phyloP scores from a whole-genome alignment of 2,888 invertebrate species.

The Agapostemon virescens region DNA sequence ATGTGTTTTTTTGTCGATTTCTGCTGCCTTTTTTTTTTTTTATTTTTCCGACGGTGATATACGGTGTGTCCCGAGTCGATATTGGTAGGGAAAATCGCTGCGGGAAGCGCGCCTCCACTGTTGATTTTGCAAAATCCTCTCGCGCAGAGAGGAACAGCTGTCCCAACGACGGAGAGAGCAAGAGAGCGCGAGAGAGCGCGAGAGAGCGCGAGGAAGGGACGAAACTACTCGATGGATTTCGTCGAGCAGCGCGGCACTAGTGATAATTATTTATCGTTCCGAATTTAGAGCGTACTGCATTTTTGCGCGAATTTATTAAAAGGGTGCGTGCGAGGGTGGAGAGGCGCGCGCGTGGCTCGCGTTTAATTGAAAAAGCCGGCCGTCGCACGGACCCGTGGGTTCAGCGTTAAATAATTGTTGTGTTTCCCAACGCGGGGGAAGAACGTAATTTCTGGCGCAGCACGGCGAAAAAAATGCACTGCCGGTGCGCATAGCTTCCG shows the following conservation, averaged over 20 bases:
- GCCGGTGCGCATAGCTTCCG: slow-evolving; percentile 21
- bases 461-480: slow-evolving; percentile 30
- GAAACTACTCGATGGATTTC: slow-evolving; percentile 23
- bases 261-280: slow-evolving; percentile 49
- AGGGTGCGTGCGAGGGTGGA: background rate
- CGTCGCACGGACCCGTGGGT: slow-evolving; percentile 5
- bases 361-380: slow-evolving; percentile 50
- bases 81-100: slow-evolving; percentile 38
- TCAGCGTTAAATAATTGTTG: slow-evolving; percentile 50
- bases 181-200: too few relatives aligned
- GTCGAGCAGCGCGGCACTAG: slow-evolving; percentile 19
- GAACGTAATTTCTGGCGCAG: slow-evolving; percentile 44
- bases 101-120: slow-evolving; percentile 2
- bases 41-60: slow-evolving; percentile 3
- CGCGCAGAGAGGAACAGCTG: slow-evolving; percentile 12
- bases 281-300: slow-evolving; percentile 40
- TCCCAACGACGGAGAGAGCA: background rate
- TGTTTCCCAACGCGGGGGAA: slow-evolving; percentile 42
- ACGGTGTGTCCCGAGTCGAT: slow-evolving; percentile 24
- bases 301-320: slow-evolving; percentile 52
- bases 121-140: slow-evolving; percentile 45
- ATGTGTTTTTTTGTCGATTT: background rate
- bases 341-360: slow-evolving; percentile 2
- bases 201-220: background rate
- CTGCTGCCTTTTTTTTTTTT: background rate